phyloP scores from a whole-genome alignment of 2,888 invertebrate genomes.

The Chymomyza fuscimana region DNA sequence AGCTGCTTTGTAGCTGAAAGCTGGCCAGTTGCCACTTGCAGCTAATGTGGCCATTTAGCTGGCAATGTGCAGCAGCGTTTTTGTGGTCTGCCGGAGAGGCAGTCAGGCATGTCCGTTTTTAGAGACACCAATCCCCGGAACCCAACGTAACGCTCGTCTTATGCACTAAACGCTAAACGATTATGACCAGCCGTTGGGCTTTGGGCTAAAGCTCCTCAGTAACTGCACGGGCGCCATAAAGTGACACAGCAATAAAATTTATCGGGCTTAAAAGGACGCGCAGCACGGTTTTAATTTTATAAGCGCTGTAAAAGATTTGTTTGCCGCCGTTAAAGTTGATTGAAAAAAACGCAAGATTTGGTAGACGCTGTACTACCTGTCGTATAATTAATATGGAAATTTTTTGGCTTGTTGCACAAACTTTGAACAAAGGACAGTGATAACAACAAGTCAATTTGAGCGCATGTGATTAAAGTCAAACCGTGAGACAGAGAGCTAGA shows the following conservation, averaged over 20 bases:
- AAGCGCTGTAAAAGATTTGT: neutral
- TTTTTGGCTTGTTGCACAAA: slow-evolving; percentile 6
- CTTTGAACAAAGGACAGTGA: neutral
- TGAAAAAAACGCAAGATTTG: neutral
- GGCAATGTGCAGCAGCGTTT: slow-evolving; percentile 36
- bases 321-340: slow-evolving; percentile 2
- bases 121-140: neutral
- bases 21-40: slow-evolving; percentile 17
- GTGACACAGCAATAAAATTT: slow-evolving; percentile 3
- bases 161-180: neutral
- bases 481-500: slow-evolving; percentile 19
- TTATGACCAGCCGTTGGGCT: neutral
- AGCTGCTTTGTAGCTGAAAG: slow-evolving; percentile 9
- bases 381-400: slow-evolving; percentile 48
- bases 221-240: neutral
- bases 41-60: slow-evolving; percentile 51
- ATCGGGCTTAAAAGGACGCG: neutral
- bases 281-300: neutral
- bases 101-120: slow-evolving; percentile 40
- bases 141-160: neutral
- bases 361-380: neutral
- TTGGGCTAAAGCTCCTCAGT: neutral
- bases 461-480: slow-evolving; percentile 55
- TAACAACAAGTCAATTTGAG: neutral
- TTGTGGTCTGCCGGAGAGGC: slow-evolving; percentile 24